phyloP scores from a whole-genome alignment of 2,888 invertebrate species.

The Chymomyza amoena region DNA sequence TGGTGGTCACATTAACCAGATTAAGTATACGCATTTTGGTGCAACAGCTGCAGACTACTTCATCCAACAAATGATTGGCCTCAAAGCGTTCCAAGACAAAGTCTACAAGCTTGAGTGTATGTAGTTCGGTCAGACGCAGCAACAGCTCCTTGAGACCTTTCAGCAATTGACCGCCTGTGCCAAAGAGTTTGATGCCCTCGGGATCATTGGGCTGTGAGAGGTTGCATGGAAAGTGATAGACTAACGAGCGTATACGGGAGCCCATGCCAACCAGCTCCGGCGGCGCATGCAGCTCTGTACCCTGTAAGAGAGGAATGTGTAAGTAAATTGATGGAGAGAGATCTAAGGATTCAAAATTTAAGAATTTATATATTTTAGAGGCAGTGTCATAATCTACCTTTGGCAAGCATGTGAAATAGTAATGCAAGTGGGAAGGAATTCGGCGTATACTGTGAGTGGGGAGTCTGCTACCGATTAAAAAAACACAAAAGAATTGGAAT shows the following conservation, averaged over 20 bases:
- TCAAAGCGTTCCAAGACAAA: slow-evolving; percentile 86
- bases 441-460: no score
- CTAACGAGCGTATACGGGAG: slow-evolving; percentile 81
- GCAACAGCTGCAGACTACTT: slow-evolving; percentile 84
- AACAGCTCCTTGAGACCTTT: slow-evolving; percentile 84
- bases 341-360: not conserved
- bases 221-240: slow-evolving; percentile 88
- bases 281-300: slow-evolving; percentile 54
- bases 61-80: slow-evolving; percentile 86
- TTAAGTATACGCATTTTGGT: slow-evolving; percentile 83
- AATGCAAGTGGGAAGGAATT: no score
- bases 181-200: slow-evolving; percentile 84
- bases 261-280: slow-evolving; percentile 80
- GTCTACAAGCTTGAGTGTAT: slow-evolving; percentile 84
- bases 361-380: no score
- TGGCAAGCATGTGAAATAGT: no score
- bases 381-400: no score
- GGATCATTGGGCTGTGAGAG: slow-evolving; percentile 83
- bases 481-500: no score
- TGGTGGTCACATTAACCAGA: slow-evolving; percentile 87
- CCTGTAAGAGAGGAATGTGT: slow-evolving; percentile 25
- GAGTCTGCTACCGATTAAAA: no score
- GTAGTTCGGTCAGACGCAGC: slow-evolving; percentile 83
- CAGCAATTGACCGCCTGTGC: slow-evolving; percentile 87
- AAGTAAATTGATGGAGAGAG: not conserved